Evolutionary conservation across 1,140 invertebrate species (phyloP).

Genomic region (Zaprionus taronus): DNA sequence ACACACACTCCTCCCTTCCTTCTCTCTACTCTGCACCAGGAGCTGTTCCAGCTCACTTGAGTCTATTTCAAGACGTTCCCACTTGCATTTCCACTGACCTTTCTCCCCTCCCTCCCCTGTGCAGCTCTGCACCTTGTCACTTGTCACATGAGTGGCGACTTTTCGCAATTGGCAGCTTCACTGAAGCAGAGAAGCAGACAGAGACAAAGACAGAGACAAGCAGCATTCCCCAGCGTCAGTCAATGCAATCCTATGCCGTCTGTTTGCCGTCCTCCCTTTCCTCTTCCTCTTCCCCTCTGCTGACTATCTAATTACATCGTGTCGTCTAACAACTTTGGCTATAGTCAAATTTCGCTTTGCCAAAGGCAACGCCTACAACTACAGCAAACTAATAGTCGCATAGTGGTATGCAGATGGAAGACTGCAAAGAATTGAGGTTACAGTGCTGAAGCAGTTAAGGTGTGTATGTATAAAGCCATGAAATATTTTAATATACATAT

Average conservation of each 20-base stretch:
- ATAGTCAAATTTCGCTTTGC: conserved; percentile 36
- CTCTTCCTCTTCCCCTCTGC: background rate
- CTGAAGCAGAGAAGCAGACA: conserved; percentile 62
- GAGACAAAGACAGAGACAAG: conserved; percentile 15
- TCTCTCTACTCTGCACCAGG: conserved; percentile 14
- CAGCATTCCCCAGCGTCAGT: conserved; percentile 59
- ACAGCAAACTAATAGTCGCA: conserved; percentile 11
- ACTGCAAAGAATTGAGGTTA: background rate
- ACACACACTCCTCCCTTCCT: background rate
- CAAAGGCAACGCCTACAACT: conserved; percentile 56
- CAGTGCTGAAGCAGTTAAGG: background rate
- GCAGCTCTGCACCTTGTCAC: conserved; percentile 1
- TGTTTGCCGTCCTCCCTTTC: background rate
- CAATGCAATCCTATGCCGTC: conserved; percentile 31
- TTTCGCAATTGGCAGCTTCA: conserved; percentile 65
- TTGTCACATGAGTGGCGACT: conserved; percentile 16
- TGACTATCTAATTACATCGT: conserved; percentile 73
- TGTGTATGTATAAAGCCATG: background rate
- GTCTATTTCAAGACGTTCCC: conserved; percentile 65
- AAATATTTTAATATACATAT: background rate
- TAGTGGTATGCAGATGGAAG: conserved; percentile 13
- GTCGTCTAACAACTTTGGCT: conserved; percentile 58
- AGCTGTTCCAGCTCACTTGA: conserved; percentile 47
- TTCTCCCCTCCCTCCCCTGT: background rate
- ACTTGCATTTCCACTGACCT: conserved; percentile 9